These are phyloP conservation scores for Aphidius colemani DNA, from an alignment of 2,888 invertebrate genomes.

Conservation along the genomic window DNA sequence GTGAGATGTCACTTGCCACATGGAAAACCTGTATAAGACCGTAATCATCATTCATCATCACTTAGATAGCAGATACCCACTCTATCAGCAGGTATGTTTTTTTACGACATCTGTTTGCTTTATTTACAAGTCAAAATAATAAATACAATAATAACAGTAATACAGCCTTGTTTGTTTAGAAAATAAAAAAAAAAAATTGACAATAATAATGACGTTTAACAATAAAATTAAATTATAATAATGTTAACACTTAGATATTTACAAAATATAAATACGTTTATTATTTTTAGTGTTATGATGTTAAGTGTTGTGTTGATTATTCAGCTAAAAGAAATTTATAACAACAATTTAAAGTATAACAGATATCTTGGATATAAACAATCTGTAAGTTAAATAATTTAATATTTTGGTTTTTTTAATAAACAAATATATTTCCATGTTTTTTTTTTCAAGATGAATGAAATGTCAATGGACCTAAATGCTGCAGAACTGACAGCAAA, in stretches of 20 bases:
- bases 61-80: too few species aligned
- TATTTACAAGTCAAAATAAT: too few species aligned
- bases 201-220: too few species aligned
- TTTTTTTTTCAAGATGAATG: conserved; percentile 53
- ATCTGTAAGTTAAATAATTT: conserved; percentile 54
- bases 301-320: conserved; percentile 58
- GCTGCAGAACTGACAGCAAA: conserved; percentile 56
- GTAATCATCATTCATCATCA: too few species aligned
- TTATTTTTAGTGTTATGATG: conserved; percentile 49
- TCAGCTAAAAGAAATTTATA: conserved; percentile 61
- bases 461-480: conserved; percentile 58
- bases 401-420: neutral
- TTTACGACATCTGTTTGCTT: too few species aligned
- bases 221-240: too few species aligned
- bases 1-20: too few species aligned
- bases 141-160: too few species aligned
- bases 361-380: conserved; percentile 60
- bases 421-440: neutral
- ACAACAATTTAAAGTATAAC: conserved; percentile 60
- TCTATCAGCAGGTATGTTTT: too few species aligned
- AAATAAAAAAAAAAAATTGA: too few species aligned
- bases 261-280: conserved; percentile 50
- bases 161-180: too few species aligned
- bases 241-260: conserved; percentile 53
- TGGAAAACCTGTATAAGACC: too few species aligned